These are phyloP conservation scores for Meloidogyne exigua DNA, from an alignment of 1,140 invertebrate species.

Conservation along the genomic window DNA sequence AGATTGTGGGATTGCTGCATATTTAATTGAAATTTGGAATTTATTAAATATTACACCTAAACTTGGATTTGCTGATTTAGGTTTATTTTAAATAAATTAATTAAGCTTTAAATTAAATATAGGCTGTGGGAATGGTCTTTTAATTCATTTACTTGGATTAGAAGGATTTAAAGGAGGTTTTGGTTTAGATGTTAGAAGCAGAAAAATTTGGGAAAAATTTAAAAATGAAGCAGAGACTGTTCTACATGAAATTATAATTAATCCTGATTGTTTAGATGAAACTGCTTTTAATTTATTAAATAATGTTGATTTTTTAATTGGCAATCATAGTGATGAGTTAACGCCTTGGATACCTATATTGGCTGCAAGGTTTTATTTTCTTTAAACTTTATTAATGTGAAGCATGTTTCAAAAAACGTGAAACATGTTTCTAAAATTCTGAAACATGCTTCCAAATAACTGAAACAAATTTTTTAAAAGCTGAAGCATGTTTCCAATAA, in stretches of 20 bases:
- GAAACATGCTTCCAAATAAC: not conserved
- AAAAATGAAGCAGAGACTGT: constrained; percentile 50
- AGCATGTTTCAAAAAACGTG: not conserved
- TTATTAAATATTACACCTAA: constrained; percentile 8
- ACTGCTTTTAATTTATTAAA: constrained; percentile 65
- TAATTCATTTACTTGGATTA: constrained; percentile 65
- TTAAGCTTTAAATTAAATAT: too few species aligned
- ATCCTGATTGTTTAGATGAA: constrained; percentile 21
- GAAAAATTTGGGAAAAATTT: constrained; percentile 86
- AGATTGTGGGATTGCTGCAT: constrained; percentile 89
- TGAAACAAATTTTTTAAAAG: not conserved
- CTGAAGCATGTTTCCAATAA: not conserved
- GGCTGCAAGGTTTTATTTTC: constrained; percentile 70
- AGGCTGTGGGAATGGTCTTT: constrained; percentile 89
- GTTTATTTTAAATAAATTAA: too few species aligned
- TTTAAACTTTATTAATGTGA: not conserved
- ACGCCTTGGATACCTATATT: constrained; percentile 96
- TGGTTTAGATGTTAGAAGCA: constrained; percentile 82
- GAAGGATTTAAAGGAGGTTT: constrained; percentile 69
- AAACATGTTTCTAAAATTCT: not conserved
- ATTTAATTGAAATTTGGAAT: constrained; percentile 70
- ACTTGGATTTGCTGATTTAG: constrained; percentile 79
- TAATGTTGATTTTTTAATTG: constrained; percentile 85
- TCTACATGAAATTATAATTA: constrained; percentile 65
- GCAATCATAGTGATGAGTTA: constrained; percentile 96